Evolutionary conservation across 2,888 invertebrate genomes (phyloP).

Genomic region (Amblyjoppa proteus): DNA sequence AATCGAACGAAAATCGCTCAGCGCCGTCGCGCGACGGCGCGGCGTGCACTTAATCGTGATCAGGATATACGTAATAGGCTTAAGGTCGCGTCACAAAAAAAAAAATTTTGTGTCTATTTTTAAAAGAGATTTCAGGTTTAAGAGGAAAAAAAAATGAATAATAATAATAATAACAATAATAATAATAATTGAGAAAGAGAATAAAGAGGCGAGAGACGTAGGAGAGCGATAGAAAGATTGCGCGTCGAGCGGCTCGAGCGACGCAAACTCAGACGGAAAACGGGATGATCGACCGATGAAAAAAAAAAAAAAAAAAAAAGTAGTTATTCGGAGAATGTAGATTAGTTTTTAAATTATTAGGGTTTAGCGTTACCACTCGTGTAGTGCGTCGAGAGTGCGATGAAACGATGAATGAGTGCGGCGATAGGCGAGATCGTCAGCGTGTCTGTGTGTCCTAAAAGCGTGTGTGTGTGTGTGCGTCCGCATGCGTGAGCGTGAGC

Average conservation of each 20-base stretch:
- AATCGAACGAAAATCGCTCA: constrained; percentile 54
- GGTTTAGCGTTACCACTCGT: constrained; percentile 71
- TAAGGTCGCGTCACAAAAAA: constrained; percentile 79
- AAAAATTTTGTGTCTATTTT: constrained; percentile 84
- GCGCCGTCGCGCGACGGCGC: constrained; percentile 43
- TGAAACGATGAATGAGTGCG: constrained; percentile 35
- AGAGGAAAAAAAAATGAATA: constrained; percentile 53
- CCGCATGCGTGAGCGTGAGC: constrained; percentile 42
- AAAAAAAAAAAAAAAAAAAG: constrained; percentile 60
- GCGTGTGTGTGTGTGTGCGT: constrained; percentile 1
- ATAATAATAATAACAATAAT: not conserved
- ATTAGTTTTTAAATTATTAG: constrained; percentile 78
- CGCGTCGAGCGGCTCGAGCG: not conserved
- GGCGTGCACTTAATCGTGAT: constrained; percentile 81
- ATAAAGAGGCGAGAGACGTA: constrained; percentile 40
- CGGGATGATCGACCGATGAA: constrained; percentile 21
- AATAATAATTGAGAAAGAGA: constrained; percentile 23
- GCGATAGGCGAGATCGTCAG: constrained; percentile 22
- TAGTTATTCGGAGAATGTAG: constrained; percentile 65
- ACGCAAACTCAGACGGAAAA: not conserved
- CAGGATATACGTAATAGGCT: constrained; percentile 84
- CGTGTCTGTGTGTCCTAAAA: not conserved
- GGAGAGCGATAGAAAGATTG: constrained; percentile 19
- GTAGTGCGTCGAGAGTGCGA: constrained; percentile 59
- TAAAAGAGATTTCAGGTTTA: constrained; percentile 78